A percentile compares a stretch with the other conserved stretches of the same genome.
phyloP scores from a whole-genome alignment of 2,797 vertebrate species.

The Acanthopagrus latus region DNA sequence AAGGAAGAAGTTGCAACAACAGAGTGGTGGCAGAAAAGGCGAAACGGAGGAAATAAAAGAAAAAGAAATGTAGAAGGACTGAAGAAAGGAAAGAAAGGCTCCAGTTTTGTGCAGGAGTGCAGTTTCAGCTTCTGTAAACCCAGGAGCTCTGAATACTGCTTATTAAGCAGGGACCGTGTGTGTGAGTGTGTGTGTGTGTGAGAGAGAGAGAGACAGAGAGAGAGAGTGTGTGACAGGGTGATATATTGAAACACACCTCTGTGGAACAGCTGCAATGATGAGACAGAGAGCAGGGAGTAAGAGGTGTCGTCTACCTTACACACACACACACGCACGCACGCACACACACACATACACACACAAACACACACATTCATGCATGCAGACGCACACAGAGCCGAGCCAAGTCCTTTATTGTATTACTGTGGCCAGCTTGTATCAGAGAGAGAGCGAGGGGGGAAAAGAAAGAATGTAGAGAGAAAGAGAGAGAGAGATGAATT shows the following conservation, averaged over 20 bases:
- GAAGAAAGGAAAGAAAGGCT: constrained; percentile 45
- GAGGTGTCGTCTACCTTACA: constrained; percentile 76
- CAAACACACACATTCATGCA: constrained; percentile 48
- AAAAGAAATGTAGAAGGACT: constrained; percentile 56
- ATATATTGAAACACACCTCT: constrained; percentile 86
- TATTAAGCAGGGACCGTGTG: constrained; percentile 80
- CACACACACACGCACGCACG: constrained; percentile 56
- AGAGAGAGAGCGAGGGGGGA: constrained; percentile 48
- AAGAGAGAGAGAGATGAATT: constrained; percentile 74
- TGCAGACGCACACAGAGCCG: constrained; percentile 61
- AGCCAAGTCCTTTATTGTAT: constrained; percentile 82
- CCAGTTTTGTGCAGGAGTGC: constrained; percentile 79
- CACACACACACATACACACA: constrained; percentile 52
- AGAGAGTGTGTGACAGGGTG: constrained; percentile 75
- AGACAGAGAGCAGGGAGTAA: constrained; percentile 83
- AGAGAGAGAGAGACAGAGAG: constrained; percentile 57
- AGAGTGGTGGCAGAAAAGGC: constrained; percentile 17
- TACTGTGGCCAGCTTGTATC: constrained; percentile 78
- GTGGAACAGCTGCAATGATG: constrained; percentile 86
- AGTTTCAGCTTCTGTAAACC: constrained; percentile 82
- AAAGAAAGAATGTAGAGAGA: constrained; percentile 45
- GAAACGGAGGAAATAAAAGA: constrained; percentile 37
- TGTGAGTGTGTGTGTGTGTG: constrained; percentile 49
- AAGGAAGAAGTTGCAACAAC: constrained; percentile 34
- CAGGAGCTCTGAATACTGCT: constrained; percentile 84